These are phyloP conservation scores for Sesamia inferens DNA, from an alignment of 2,888 invertebrate genomes.

Conservation along the genomic window DNA sequence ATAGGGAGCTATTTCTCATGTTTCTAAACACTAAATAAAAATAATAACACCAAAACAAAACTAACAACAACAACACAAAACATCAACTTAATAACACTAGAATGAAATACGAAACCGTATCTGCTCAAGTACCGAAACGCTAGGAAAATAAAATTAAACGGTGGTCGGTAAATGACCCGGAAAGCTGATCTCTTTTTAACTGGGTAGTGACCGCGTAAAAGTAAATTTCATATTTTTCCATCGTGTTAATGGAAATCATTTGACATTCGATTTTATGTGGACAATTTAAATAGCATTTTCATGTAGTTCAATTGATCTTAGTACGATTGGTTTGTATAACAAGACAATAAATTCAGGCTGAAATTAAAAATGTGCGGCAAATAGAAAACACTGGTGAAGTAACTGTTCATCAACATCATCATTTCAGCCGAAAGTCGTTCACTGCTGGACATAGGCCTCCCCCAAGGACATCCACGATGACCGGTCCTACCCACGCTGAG, in stretches of 20 bases:
- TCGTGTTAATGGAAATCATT: conserved; percentile 43
- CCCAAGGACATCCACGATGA: no score
- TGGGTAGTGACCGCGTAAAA: conserved; percentile 45
- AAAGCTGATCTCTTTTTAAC: conserved; percentile 52
- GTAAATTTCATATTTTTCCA: conserved; percentile 53
- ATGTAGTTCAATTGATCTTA: neutral
- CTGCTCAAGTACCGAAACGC: conserved; percentile 52
- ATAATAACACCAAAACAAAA: no score
- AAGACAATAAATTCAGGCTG: no score
- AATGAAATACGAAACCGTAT: conserved; percentile 48
- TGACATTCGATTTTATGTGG: conserved; percentile 10
- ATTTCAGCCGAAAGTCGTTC: no score
- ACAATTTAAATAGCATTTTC: neutral
- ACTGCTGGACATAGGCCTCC: no score
- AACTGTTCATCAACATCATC: no score
- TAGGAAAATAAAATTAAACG: conserved; percentile 55
- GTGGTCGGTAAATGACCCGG: conserved; percentile 44
- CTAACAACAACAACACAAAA: neutral
- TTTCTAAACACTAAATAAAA: no score
- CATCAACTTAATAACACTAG: neutral
- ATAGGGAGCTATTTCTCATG: no score
- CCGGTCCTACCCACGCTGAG: no score
- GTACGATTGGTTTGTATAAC: neutral
- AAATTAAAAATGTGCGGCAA: no score
- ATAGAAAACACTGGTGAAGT: no score